Conservation (phyloP, 2,113 vertebrate genomes). For the Bambusicola thoracicus region DNA sequence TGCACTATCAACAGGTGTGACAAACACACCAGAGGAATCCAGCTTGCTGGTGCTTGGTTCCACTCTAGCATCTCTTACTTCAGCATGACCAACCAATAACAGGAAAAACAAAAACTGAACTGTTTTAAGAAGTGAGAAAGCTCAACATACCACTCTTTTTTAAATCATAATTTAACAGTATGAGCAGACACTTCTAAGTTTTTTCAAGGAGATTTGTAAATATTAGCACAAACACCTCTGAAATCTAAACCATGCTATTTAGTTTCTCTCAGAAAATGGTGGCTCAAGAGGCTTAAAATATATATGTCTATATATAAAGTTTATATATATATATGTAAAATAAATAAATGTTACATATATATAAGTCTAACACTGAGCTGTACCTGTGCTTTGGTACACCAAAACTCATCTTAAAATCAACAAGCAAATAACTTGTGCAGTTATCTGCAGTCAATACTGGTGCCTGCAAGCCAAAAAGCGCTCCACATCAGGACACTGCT, state of each 20-base stretch:
- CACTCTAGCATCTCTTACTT: not conserved
- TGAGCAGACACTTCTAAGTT: not conserved
- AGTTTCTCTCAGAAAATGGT: not conserved
- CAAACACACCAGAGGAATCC: not conserved
- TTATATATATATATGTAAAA: too few relatives aligned
- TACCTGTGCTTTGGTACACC: not conserved
- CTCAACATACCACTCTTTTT: not conserved
- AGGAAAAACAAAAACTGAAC: not conserved
- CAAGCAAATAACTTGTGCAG: not conserved
- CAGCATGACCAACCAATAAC: not conserved
- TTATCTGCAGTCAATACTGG: not conserved
- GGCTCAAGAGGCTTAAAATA: not conserved
- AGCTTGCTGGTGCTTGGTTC: rapidly evolving
- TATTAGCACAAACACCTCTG: not conserved
- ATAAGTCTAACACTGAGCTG: not conserved
- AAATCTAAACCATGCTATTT: not conserved
- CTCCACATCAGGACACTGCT: not conserved
- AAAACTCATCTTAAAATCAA: not conserved
- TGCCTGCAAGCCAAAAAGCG: not conserved
- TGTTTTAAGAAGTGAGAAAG: not conserved
- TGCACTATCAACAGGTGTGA: not conserved
- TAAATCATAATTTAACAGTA: not conserved
- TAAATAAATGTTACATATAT: too few relatives aligned
- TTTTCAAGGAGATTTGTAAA: not conserved
- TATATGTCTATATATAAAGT: too few relatives aligned